phyloP scores from a whole-genome alignment of 2,888 invertebrate genomes.

The Harpalus rufipes region DNA sequence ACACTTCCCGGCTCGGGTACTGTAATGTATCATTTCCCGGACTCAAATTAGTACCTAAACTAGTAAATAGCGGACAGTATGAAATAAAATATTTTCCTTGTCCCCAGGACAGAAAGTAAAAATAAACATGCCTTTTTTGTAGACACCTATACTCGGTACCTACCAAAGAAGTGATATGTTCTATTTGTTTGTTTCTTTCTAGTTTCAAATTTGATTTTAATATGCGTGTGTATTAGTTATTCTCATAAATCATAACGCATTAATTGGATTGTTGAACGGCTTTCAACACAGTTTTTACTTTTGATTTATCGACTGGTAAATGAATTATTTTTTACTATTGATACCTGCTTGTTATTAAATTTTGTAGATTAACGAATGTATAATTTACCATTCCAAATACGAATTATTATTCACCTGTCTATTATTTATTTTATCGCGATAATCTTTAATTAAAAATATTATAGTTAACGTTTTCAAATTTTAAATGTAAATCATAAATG shows the following conservation, averaged over 20 bases:
- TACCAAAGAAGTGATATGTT: background rate
- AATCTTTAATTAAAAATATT: constrained; percentile 47
- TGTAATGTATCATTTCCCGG: too few relatives aligned
- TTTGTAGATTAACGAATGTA: constrained; percentile 55
- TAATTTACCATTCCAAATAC: constrained; percentile 47
- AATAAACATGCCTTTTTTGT: too few relatives aligned
- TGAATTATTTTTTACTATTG: constrained; percentile 55
- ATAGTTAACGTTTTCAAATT: constrained; percentile 29
- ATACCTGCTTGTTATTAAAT: constrained; percentile 57
- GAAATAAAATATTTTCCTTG: too few relatives aligned
- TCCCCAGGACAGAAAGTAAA: too few relatives aligned
- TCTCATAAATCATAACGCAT: constrained; percentile 57
- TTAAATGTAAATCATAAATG: constrained; percentile 16
- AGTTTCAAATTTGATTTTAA: constrained; percentile 45
- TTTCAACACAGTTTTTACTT: constrained; percentile 59
- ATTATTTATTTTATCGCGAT: constrained; percentile 29
- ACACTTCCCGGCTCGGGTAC: too few relatives aligned
- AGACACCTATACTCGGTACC: too few relatives aligned
- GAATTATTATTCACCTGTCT: constrained; percentile 39
- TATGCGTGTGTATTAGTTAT: constrained; percentile 42
- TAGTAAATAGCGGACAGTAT: too few relatives aligned
- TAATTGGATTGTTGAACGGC: constrained; percentile 61
- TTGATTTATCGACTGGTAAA: constrained; percentile 59
- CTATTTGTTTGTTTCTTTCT: constrained; percentile 33
- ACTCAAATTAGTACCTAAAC: too few relatives aligned